Evolutionary conservation across 2,888 invertebrate genomes (phyloP).

Genomic region (Anodontia alba): DNA sequence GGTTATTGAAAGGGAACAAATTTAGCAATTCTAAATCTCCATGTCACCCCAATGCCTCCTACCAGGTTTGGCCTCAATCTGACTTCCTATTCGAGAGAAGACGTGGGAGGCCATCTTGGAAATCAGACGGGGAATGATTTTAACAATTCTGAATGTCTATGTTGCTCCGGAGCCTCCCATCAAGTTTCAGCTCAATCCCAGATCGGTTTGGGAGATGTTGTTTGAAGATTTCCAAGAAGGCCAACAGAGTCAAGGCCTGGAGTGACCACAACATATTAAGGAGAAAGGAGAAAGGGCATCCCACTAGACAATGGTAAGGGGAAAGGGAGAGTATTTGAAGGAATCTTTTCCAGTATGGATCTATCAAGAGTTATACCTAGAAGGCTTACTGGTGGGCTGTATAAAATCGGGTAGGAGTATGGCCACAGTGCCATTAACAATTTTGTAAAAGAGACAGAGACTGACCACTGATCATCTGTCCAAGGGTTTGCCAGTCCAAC

Average conservation of each 20-base stretch:
- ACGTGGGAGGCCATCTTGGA: too few species aligned
- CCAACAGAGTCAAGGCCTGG: background rate
- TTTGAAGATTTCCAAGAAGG: too few species aligned
- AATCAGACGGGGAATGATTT: too few species aligned
- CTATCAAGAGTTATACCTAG: background rate
- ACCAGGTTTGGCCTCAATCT: too few species aligned
- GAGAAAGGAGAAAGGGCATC: background rate
- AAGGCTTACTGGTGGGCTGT: background rate
- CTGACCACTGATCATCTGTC: background rate
- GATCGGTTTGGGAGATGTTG: too few species aligned
- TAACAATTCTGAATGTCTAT: too few species aligned
- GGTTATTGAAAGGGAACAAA: too few species aligned
- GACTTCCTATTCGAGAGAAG: too few species aligned
- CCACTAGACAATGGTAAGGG: background rate
- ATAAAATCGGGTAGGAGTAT: background rate
- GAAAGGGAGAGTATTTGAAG: conserved; percentile 6
- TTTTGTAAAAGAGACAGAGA: conserved; percentile 10
- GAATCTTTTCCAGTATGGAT: background rate
- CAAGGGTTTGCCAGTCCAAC: background rate
- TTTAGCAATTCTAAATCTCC: too few species aligned
- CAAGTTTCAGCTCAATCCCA: too few species aligned
- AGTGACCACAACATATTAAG: background rate
- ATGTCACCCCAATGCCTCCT: too few species aligned
- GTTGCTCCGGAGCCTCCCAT: too few species aligned
- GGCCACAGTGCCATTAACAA: background rate